These are phyloP conservation scores for Thymelicus acteon DNA, from an alignment of 2,888 invertebrate species.

Conservation along the genomic window DNA sequence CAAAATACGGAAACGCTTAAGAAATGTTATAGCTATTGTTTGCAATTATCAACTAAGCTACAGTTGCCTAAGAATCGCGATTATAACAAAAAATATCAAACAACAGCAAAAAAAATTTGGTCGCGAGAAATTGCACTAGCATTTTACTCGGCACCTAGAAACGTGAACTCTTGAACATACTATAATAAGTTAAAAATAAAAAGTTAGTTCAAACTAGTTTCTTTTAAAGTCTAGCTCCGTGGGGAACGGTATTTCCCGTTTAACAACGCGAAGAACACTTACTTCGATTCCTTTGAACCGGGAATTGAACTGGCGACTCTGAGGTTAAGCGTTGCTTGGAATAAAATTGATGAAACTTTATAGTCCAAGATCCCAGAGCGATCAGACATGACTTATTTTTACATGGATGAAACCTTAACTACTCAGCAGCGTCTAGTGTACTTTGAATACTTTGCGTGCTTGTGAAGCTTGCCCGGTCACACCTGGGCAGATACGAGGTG, in stretches of 20 bases:
- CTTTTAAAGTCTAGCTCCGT: conserved; percentile 9
- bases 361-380: too few species aligned
- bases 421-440: too few species aligned
- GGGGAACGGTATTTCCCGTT: conserved; percentile 29
- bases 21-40: too few species aligned
- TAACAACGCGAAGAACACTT: conserved; percentile 25
- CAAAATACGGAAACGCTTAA: too few species aligned
- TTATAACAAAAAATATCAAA: background rate
- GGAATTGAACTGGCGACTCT: conserved; percentile 15
- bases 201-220: conserved; percentile 23
- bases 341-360: conserved; percentile 1
- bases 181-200: conserved; percentile 20
- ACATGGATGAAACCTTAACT: too few species aligned
- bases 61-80: too few species aligned
- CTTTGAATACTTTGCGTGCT: too few species aligned
- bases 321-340: conserved; percentile 6
- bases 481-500: too few species aligned
- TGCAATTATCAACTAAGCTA: too few species aligned
- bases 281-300: conserved; percentile 27
- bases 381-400: too few species aligned
- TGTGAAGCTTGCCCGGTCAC: too few species aligned
- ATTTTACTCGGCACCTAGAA: background rate
- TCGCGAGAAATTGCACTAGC: background rate
- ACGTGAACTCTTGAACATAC: background rate
- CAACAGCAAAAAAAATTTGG: background rate